Percentiles rank a stretch among this genome's conserved stretches.
Conservation (phyloP, 1,140 invertebrate species). For the Ostrea denselamellosa region DNA sequence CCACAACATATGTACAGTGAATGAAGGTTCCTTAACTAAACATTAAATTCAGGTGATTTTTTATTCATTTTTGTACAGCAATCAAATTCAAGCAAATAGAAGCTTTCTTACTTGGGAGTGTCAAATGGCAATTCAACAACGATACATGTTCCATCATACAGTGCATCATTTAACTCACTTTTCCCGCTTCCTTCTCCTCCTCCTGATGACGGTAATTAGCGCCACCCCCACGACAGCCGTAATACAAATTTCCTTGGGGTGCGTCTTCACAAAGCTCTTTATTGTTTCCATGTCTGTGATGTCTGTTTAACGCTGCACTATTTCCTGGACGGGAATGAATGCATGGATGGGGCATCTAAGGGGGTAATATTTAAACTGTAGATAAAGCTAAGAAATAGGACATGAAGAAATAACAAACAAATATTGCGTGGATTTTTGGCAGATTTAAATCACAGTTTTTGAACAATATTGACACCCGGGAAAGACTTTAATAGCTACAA, state of each 20-base stretch:
- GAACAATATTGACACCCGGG: too few relatives aligned
- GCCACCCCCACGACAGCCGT: neutral
- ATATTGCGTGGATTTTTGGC: too few relatives aligned
- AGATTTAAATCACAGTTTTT: too few relatives aligned
- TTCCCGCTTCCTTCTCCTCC: neutral
- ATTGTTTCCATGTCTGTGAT: neutral
- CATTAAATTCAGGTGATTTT: too few relatives aligned
- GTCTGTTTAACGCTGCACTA: too few relatives aligned
- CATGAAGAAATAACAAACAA: too few relatives aligned
- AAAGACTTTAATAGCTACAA: too few relatives aligned
- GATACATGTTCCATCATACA: neutral
- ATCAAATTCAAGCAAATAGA: neutral
- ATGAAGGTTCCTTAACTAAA: too few relatives aligned
- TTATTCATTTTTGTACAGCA: too few relatives aligned
- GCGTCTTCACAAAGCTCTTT: neutral
- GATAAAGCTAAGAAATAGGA: too few relatives aligned
- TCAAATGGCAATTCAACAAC: neutral
- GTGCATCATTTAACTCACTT: neutral
- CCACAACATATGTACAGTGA: neutral
- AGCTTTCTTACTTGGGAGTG: neutral
- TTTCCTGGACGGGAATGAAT: neutral
- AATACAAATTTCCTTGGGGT: neutral
- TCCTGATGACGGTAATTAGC: neutral
- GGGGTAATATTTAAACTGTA: too few relatives aligned
- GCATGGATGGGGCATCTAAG: too few relatives aligned